Conservation (phyloP, 2,113 vertebrate genomes). For the Verasper variegatus region DNA sequence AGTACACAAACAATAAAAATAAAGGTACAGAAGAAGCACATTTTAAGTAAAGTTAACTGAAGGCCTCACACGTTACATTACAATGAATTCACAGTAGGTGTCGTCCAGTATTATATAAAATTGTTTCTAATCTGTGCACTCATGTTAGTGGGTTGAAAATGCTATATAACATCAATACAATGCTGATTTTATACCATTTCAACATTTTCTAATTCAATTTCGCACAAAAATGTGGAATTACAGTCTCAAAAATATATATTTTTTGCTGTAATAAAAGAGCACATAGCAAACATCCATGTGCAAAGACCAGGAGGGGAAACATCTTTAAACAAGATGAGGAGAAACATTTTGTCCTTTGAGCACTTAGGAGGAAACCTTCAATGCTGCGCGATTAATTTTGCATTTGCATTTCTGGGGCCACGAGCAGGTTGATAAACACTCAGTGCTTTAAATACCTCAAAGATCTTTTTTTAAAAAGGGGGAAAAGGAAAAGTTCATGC, state of each 20-base stretch:
- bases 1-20: not conserved
- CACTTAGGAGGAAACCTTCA: not conserved
- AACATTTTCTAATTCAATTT: not conserved
- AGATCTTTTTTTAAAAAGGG: not conserved
- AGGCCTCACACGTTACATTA: too few species aligned
- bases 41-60: too few species aligned
- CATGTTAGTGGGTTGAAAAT: too few species aligned
- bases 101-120: not conserved
- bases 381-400: not conserved
- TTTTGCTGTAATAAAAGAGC: not conserved
- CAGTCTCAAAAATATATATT: not conserved
- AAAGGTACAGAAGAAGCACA: not conserved
- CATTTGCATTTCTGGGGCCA: not conserved
- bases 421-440: not conserved
- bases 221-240: not conserved
- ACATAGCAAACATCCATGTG: not conserved
- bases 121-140: not conserved
- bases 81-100: too few species aligned
- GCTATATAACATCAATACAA: not conserved
- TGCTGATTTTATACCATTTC: not conserved
- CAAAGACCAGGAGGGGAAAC: not conserved
- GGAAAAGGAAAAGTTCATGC: not conserved
- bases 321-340: not conserved
- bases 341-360: not conserved
- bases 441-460: not conserved